These are phyloP conservation scores for Drosophila tristis DNA, from an alignment of 1,140 invertebrate species.

Conservation along the genomic window DNA sequence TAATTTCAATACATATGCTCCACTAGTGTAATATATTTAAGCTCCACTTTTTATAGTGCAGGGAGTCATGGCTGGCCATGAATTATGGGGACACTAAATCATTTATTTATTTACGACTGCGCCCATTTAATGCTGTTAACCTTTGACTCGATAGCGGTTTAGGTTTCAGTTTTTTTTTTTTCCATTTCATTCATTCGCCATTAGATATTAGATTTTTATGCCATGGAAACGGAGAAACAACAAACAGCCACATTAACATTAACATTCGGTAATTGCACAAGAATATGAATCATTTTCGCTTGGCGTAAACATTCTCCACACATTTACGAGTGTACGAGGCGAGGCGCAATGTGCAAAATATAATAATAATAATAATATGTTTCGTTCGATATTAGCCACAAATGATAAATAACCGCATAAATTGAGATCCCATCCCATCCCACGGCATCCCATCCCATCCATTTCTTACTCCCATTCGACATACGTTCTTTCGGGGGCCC, in stretches of 20 bases:
- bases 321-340: conserved; percentile 30
- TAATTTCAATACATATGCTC: conserved; percentile 19
- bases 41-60: conserved; percentile 47
- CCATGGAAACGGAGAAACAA: conserved; percentile 21
- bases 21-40: conserved; percentile 25
- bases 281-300: conserved; percentile 70
- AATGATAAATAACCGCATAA: conserved; percentile 70
- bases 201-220: conserved; percentile 66
- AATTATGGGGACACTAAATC: conserved; percentile 66
- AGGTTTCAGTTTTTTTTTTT: conserved; percentile 3
- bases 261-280: conserved; percentile 59
- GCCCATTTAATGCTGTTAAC: conserved; percentile 63
- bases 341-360: conserved; percentile 74
- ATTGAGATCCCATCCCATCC: conserved; percentile 25
- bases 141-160: conserved; percentile 28
- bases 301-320: conserved; percentile 57
- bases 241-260: conserved; percentile 28
- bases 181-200: conserved; percentile 8
- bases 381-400: conserved; percentile 61
- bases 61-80: conserved; percentile 19
- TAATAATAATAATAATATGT: conserved; percentile 76
- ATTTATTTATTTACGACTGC: conserved; percentile 61
- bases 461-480: conserved; percentile 18
- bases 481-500: conserved; percentile 32
- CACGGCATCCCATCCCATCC: conserved; percentile 18